Evolutionary conservation across 1,140 invertebrate species (phyloP).

Genomic region (Drosophila obscura): DNA sequence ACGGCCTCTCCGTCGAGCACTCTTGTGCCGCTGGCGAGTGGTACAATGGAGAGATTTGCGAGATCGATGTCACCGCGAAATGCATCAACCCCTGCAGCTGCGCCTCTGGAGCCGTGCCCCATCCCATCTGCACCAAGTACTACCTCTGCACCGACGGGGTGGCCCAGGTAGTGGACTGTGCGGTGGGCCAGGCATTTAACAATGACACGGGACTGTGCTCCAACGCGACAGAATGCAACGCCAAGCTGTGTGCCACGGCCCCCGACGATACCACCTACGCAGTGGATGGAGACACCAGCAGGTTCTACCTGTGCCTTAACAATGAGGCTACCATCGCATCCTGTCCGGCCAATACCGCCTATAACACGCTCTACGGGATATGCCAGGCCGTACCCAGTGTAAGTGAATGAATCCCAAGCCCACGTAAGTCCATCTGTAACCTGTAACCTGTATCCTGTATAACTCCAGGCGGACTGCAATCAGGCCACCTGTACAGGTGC

Average conservation of each 20-base stretch:
- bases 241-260: conserved; percentile 29
- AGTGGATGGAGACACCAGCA: conserved; percentile 27
- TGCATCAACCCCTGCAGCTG: conserved; percentile 73
- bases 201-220: conserved; percentile 29
- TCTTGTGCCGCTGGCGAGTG: conserved; percentile 51
- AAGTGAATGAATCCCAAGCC: conserved; percentile 15
- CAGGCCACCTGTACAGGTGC: conserved; percentile 47
- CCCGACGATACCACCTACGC: conserved; percentile 23
- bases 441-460: too few species aligned
- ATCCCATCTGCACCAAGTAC: conserved; percentile 73
- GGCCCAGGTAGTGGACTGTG: conserved; percentile 54
- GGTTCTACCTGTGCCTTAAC: conserved; percentile 47
- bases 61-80: conserved; percentile 50
- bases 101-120: conserved; percentile 43
- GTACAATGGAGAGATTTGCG: conserved; percentile 47
- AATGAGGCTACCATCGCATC: conserved; percentile 29
- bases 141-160: conserved; percentile 62
- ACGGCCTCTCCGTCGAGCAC: conserved; percentile 42
- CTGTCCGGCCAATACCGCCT: conserved; percentile 25
- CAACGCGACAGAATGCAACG: conserved; percentile 21
- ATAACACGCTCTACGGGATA: not conserved
- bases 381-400: conserved; percentile 61
- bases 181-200: conserved; percentile 44
- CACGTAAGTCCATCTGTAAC: not conserved
- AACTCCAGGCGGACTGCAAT: conserved; percentile 46